Evolutionary conservation across 1,140 invertebrate species (phyloP).

Genomic region (Pogonognathellus flavescens): DNA sequence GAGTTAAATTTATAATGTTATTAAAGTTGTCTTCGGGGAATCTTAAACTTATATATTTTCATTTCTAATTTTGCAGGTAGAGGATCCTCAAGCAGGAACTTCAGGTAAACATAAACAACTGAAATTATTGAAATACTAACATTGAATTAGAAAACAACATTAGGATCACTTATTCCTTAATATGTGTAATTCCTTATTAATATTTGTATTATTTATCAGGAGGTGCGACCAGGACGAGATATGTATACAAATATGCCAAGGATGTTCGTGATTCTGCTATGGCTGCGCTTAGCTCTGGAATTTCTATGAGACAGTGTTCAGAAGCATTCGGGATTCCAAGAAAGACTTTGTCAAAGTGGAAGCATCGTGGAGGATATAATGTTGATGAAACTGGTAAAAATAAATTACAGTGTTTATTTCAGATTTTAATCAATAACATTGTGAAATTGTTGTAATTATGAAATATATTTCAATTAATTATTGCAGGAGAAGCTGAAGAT

Average conservation of each 20-base stretch:
- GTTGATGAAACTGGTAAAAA: conserved; percentile 27
- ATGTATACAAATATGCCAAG: conserved; percentile 51
- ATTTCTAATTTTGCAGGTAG: background rate
- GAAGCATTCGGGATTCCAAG: conserved; percentile 55
- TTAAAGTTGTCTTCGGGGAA: background rate
- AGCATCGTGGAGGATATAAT: conserved; percentile 42
- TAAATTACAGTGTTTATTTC: background rate
- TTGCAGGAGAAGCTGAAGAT: conserved; percentile 29
- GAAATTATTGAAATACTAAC: background rate
- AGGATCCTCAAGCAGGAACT: conserved; percentile 34
- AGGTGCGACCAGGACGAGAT: conserved; percentile 11
- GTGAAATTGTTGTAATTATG: too few relatives aligned
- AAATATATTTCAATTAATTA: background rate
- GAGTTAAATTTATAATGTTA: background rate
- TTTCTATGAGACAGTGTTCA: conserved; percentile 54
- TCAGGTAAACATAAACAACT: conserved; percentile 12
- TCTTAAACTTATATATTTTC: background rate
- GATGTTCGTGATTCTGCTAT: conserved; percentile 57
- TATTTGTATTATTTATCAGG: background rate
- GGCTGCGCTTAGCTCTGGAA: conserved; percentile 53
- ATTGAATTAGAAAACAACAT: background rate
- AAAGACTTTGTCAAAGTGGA: conserved; percentile 51
- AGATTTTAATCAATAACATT: too few relatives aligned
- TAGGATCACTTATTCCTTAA: background rate
- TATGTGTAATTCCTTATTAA: background rate